phyloP scores from a whole-genome alignment of 92 coral and sea anemone genomes.

The Palythoa heliodiscus region DNA sequence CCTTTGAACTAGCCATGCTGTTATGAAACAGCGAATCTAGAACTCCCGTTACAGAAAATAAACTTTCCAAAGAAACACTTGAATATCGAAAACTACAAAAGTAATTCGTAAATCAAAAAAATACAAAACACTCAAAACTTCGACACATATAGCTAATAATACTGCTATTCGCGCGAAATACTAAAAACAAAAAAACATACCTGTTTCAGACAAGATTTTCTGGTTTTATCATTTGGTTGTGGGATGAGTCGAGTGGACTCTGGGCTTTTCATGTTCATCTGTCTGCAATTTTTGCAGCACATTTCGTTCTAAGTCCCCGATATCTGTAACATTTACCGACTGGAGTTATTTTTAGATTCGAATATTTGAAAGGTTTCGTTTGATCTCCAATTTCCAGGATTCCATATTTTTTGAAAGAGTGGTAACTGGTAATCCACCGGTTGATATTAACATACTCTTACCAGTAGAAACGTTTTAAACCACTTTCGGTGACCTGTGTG shows the following conservation, averaged over 20 bases:
- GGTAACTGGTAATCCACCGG: not conserved
- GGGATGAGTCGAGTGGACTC: slow-evolving; percentile 36
- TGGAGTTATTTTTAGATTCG: not conserved
- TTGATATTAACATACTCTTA: not conserved
- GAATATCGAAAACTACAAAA: not conserved
- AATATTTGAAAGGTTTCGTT: not conserved
- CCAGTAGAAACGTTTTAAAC: not conserved
- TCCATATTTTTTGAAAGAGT: not conserved
- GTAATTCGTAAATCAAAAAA: not conserved
- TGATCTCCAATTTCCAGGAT: slow-evolving; percentile 18
- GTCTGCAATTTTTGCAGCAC: slow-evolving; percentile 42
- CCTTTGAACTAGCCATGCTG: not conserved
- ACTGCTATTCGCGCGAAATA: not conserved
- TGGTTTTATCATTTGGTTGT: slow-evolving; percentile 16
- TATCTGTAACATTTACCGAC: not conserved
- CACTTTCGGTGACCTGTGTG: slow-evolving; percentile 13
- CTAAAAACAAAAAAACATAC: not conserved
- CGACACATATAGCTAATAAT: not conserved
- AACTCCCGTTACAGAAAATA: not conserved
- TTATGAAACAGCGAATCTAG: not conserved
- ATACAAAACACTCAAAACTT: not conserved
- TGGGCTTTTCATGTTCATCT: slow-evolving; percentile 30
- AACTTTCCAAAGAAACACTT: slow-evolving; percentile 22
- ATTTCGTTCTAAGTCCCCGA: not conserved
- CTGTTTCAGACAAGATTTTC: slow-evolving; percentile 33